Conservation (phyloP, 35 echinoderm and acorn worm genomes). For the Lytechinus variegatus region DNA sequence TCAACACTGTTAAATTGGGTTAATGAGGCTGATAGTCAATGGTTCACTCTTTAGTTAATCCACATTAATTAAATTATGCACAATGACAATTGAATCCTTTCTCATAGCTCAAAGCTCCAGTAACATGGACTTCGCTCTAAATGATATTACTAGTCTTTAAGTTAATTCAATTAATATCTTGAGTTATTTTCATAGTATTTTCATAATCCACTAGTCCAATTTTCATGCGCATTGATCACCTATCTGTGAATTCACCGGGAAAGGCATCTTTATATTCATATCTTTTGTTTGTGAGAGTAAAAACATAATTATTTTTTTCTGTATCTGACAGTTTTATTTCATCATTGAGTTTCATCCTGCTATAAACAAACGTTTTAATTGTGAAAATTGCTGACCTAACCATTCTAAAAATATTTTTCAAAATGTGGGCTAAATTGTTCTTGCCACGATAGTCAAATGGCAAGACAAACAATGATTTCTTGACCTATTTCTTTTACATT, state of each 20-base stretch:
- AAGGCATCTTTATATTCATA: too few species aligned
- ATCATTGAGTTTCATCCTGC: too few species aligned
- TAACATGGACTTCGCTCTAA: not conserved
- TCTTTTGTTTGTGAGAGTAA: too few species aligned
- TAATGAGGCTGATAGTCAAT: not conserved
- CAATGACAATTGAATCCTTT: not conserved
- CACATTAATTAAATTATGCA: not conserved
- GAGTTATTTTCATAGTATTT: not conserved
- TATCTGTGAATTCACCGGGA: not conserved
- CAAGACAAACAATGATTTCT: not conserved
- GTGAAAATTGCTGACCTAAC: too few species aligned
- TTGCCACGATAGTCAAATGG: too few species aligned
- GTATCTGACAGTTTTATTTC: too few species aligned
- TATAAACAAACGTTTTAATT: too few species aligned
- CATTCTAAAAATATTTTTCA: too few species aligned
- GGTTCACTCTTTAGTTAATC: not conserved
- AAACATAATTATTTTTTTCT: too few species aligned
- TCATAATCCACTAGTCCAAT: not conserved
- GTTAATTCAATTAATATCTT: not conserved
- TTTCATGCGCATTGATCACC: not conserved
- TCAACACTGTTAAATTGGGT: conserved; percentile 12
- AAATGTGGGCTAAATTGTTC: too few species aligned
- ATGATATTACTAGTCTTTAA: not conserved
- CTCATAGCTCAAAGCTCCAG: not conserved
- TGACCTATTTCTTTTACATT: not conserved